Percentiles rank a stretch among this genome's conserved stretches.
These are phyloP conservation scores for Anabacerthia variegaticeps DNA, from an alignment of 2,797 vertebrate species.

Conservation along the genomic window DNA sequence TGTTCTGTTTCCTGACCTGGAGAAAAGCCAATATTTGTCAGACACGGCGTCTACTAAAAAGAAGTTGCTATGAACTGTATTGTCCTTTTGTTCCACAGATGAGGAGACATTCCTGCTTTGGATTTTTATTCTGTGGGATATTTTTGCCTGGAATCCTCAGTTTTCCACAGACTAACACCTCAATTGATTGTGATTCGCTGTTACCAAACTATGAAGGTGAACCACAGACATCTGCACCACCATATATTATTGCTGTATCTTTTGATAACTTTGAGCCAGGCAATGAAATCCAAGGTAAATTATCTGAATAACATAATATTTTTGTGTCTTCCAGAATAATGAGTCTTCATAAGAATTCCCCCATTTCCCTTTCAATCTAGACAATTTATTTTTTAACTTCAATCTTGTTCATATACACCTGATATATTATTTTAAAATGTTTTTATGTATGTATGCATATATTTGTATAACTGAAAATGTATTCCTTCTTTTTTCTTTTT, in stretches of 20 bases:
- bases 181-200: slow-evolving; percentile 70
- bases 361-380: not conserved
- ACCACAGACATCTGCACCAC: slow-evolving; percentile 53
- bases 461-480: not conserved
- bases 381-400: not conserved
- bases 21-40: not conserved
- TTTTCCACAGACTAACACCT: slow-evolving; percentile 41
- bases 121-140: slow-evolving; percentile 53
- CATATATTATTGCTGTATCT: slow-evolving; percentile 52
- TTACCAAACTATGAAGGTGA: slow-evolving; percentile 55
- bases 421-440: not conserved
- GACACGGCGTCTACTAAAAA: not conserved
- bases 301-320: not conserved
- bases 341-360: not conserved
- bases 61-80: not conserved
- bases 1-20: not conserved
- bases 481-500: not conserved
- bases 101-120: not conserved
- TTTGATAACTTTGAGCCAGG: slow-evolving; percentile 59
- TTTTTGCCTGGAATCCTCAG: slow-evolving; percentile 46
- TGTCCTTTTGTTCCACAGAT: slow-evolving; percentile 46
- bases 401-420: not conserved
- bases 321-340: not conserved
- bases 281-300: slow-evolving; percentile 66
- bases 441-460: not conserved